These are phyloP conservation scores for Cercopithecus mitis DNA, from an alignment of 2,797 vertebrate genomes.

Conservation along the genomic window DNA sequence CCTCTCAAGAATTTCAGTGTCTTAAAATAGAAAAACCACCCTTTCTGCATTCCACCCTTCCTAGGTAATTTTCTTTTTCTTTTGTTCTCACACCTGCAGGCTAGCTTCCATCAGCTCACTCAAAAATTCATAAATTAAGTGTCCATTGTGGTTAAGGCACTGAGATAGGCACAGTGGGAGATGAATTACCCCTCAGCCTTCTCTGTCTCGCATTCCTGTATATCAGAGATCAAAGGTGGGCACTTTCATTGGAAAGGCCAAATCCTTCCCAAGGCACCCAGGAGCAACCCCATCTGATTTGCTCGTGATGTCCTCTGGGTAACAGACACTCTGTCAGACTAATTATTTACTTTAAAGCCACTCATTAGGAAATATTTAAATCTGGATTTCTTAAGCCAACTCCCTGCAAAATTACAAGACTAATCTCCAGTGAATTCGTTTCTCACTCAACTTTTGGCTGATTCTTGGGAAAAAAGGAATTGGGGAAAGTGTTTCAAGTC, in stretches of 20 bases:
- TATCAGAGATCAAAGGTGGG: not conserved
- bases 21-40: not conserved
- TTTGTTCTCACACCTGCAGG: not conserved
- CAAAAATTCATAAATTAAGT: not conserved
- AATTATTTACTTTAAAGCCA: not conserved
- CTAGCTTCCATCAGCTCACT: not conserved
- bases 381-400: not conserved
- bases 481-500: not conserved
- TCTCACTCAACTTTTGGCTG: not conserved
- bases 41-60: constrained; percentile 21
- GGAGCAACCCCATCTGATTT: not conserved
- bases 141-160: not conserved
- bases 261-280: not conserved
- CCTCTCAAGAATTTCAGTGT: not conserved
- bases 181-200: not conserved
- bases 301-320: not conserved
- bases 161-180: not conserved
- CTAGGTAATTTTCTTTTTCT: not conserved
- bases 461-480: not conserved
- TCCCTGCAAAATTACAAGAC: not conserved
- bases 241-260: not conserved
- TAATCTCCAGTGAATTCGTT: not conserved
- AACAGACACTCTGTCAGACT: not conserved
- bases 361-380: not conserved
- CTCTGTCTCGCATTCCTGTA: not conserved